These are phyloP conservation scores for Strongylocentrotus purpuratus DNA, from an alignment of 35 echinoderm and acorn worm genomes.

Conservation along the genomic window DNA sequence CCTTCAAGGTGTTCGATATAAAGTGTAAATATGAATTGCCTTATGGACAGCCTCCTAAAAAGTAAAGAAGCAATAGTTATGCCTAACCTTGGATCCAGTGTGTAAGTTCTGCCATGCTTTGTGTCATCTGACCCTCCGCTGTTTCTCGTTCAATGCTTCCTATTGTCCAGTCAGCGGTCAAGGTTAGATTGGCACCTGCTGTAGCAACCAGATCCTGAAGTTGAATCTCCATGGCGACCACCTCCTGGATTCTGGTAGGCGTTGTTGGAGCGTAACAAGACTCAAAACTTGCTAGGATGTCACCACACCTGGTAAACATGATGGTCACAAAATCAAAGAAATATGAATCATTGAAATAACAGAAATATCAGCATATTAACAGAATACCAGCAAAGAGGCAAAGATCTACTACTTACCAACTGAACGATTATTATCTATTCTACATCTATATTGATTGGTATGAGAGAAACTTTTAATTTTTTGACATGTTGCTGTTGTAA, in stretches of 20 bases:
- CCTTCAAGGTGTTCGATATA: no score
- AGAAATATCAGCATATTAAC: no score
- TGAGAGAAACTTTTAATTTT: no score
- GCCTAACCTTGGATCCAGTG: conserved; percentile 58
- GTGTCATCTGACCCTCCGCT: conserved; percentile 32
- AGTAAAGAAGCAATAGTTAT: background rate
- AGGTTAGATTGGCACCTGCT: conserved; percentile 48
- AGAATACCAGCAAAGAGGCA: no score
- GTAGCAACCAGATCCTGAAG: conserved; percentile 60
- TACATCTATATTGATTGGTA: no score
- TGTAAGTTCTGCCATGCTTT: conserved; percentile 34
- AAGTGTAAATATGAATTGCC: no score
- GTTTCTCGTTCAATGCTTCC: conserved; percentile 4
- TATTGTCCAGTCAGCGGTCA: conserved; percentile 49
- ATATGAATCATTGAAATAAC: no score
- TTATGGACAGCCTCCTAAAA: no score
- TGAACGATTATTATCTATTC: no score
- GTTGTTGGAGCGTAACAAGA: conserved; percentile 50
- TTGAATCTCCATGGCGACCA: conserved; percentile 56
- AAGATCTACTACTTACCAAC: no score
- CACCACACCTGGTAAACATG: conserved; percentile 40
- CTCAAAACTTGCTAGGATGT: conserved; percentile 51
- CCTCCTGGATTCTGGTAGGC: conserved; percentile 42
- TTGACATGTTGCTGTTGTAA: no score
- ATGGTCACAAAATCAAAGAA: background rate